Percentiles rank a stretch among this genome's conserved stretches.
phyloP scores from a whole-genome alignment of 2,797 vertebrate genomes.

The Echiichthys vipera region DNA sequence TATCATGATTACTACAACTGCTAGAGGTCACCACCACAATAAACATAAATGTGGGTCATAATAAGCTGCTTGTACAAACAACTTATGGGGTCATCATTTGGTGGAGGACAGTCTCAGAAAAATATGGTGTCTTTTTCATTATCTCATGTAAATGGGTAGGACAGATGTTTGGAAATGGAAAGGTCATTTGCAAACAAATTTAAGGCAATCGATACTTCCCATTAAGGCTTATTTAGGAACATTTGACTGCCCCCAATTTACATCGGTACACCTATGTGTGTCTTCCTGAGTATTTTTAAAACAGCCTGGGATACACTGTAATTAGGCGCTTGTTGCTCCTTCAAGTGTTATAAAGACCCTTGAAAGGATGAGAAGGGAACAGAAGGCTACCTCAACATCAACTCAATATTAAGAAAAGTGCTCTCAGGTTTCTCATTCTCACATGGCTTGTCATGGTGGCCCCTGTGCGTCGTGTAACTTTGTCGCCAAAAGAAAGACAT shows the following conservation, averaged over 20 bases:
- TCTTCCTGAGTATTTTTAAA: constrained; percentile 21
- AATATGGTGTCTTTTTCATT: neutral
- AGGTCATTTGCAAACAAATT: neutral
- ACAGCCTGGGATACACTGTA: neutral
- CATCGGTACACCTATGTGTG: neutral
- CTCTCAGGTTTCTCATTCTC: constrained; percentile 18
- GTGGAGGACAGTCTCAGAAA: neutral
- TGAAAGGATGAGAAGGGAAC: neutral
- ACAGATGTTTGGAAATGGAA: neutral
- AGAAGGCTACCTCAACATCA: neutral
- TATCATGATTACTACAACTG: no score
- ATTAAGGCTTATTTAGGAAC: constrained; percentile 10
- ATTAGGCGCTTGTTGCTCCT: constrained; percentile 34
- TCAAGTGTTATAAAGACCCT: neutral
- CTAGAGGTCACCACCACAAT: no score
- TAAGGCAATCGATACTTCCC: neutral
- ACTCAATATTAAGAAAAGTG: constrained; percentile 20
- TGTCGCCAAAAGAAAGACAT: accelerated
- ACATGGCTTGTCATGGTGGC: neutral
- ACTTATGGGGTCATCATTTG: no score
- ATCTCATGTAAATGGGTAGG: neutral
- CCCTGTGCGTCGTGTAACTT: neutral
- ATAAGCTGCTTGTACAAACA: no score
- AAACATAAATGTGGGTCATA: no score
- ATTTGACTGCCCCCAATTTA: constrained; percentile 40